These are phyloP conservation scores for Eubasilissa regina DNA, from an alignment of 1,140 invertebrate genomes.

Conservation along the genomic window DNA sequence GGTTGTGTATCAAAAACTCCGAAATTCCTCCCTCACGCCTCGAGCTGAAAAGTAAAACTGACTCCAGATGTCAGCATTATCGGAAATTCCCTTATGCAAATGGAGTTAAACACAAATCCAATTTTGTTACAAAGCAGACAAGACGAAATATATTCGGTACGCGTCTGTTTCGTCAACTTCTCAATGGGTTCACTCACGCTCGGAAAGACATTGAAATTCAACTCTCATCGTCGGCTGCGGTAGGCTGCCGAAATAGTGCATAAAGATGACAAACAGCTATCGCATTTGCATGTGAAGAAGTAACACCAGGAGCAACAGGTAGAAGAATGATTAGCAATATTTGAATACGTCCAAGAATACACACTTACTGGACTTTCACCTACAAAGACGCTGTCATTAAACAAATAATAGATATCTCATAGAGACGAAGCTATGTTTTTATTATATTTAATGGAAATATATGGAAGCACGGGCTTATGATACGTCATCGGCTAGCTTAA, in stretches of 20 bases:
- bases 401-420: no score
- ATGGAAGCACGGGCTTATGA: no score
- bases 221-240: not conserved
- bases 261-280: conserved; percentile 11
- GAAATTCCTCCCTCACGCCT: not conserved
- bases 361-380: no score
- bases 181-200: conserved; percentile 19
- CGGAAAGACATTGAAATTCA: conserved; percentile 2
- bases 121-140: not conserved
- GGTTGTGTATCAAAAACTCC: not conserved
- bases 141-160: not conserved
- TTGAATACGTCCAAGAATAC: no score
- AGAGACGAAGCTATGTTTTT: no score
- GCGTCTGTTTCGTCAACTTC: conserved; percentile 23
- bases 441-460: no score
- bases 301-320: not conserved
- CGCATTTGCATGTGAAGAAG: not conserved
- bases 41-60: not conserved
- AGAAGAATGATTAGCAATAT: no score
- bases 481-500: no score
- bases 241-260: not conserved
- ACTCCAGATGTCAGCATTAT: conserved; percentile 5
- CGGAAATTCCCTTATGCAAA: conserved; percentile 4
- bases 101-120: conserved; percentile 27
- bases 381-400: no score